These are phyloP conservation scores for Nipponia nippon DNA, from an alignment of 2,113 vertebrate species.

Conservation along the genomic window DNA sequence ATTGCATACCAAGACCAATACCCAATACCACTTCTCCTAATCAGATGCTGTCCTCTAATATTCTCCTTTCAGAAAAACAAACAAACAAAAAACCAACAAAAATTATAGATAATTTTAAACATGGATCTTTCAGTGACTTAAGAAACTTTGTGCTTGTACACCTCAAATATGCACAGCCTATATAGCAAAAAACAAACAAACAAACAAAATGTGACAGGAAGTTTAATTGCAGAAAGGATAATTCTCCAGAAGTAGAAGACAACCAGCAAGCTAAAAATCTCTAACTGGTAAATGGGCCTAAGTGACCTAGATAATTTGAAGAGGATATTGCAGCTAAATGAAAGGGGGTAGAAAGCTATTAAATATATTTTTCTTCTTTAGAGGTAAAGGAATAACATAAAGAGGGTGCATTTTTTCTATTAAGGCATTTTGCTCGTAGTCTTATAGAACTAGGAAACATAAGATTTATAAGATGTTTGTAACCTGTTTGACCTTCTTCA, in stretches of 20 bases:
- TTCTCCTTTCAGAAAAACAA: neutral
- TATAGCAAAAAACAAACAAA: neutral
- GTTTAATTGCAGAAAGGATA: neutral
- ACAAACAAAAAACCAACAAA: neutral
- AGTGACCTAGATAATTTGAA: constrained; percentile 15
- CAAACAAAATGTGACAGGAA: neutral
- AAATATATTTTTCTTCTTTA: neutral
- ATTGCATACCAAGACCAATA: neutral
- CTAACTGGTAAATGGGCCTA: neutral
- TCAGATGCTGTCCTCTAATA: neutral
- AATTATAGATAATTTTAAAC: neutral
- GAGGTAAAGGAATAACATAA: neutral
- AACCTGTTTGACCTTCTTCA: neutral
- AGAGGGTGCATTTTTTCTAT: neutral
- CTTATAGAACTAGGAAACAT: neutral
- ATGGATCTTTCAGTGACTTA: neutral
- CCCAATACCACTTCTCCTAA: neutral
- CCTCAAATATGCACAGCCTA: neutral
- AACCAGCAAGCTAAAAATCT: constrained; percentile 20
- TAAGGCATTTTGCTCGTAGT: neutral
- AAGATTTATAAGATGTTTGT: neutral
- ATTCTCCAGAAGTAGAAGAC: neutral
- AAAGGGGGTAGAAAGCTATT: neutral
- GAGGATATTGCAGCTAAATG: neutral
- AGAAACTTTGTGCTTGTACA: neutral